phyloP scores from a whole-genome alignment of 2,797 vertebrate genomes.

The Odontamblyopus lacepedii region DNA sequence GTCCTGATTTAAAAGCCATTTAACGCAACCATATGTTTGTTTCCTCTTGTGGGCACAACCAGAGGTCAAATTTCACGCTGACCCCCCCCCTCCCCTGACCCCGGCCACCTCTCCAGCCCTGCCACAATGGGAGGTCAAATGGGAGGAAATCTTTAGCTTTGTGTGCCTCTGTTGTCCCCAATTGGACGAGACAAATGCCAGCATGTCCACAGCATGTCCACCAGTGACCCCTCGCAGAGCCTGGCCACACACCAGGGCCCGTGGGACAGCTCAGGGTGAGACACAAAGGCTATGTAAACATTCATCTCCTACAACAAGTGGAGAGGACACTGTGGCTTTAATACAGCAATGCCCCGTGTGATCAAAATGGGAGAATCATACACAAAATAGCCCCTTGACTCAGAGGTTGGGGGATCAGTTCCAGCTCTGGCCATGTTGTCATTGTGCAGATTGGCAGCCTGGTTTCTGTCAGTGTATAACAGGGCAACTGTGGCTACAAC shows the following conservation, averaged over 20 bases:
- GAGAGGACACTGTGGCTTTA: background rate
- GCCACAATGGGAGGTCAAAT: conserved; percentile 59
- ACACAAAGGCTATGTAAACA: conserved; percentile 6
- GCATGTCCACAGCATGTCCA: conserved; percentile 46
- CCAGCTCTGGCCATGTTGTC: too few species aligned
- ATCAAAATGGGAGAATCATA: background rate
- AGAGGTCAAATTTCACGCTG: conserved; percentile 48
- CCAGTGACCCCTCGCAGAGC: conserved; percentile 42
- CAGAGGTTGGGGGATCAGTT: too few species aligned
- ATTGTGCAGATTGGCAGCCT: too few species aligned
- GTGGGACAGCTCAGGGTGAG: conserved; percentile 6
- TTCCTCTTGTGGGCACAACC: conserved; percentile 43
- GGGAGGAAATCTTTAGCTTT: conserved; percentile 45
- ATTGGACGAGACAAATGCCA: conserved; percentile 48
- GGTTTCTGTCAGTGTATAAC: too few species aligned
- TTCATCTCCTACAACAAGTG: background rate
- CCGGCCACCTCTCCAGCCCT: conserved; percentile 35
- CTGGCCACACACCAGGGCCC: conserved; percentile 27
- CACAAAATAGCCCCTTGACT: background rate
- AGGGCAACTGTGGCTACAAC: too few species aligned
- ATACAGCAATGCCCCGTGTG: background rate
- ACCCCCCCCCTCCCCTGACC: conserved; percentile 48
- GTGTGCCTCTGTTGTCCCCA: conserved; percentile 43
- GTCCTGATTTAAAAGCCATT: conserved; percentile 48
- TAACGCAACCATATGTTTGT: conserved; percentile 59